Percentiles rank a stretch among this genome's conserved stretches.
phyloP scores from a whole-genome alignment of 2,113 vertebrate species.

The Cranoglanis bouderius region DNA sequence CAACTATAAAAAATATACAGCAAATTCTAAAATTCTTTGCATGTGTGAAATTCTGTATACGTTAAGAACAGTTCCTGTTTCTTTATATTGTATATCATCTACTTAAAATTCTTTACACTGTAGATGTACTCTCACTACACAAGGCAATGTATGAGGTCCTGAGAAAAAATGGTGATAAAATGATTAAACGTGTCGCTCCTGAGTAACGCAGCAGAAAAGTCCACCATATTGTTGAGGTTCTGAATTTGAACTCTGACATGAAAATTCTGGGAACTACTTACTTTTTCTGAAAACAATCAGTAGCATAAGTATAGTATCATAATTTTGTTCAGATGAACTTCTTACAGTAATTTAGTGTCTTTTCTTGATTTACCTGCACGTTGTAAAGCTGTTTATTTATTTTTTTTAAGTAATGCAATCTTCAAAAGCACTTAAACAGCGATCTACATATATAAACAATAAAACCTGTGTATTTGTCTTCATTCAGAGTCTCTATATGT shows the following conservation, averaged over 20 bases:
- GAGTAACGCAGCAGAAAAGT: background rate
- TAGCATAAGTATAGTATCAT: background rate
- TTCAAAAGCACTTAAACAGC: background rate
- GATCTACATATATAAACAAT: background rate
- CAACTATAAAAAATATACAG: too few relatives aligned
- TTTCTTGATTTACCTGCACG: background rate
- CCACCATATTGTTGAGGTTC: background rate
- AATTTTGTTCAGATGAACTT: background rate
- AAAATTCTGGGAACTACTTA: background rate
- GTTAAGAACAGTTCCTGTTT: background rate
- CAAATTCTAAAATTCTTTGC: background rate
- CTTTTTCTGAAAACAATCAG: background rate
- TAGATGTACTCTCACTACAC: background rate
- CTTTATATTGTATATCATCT: background rate
- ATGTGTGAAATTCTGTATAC: background rate
- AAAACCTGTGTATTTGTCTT: background rate
- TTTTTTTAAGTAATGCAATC: background rate
- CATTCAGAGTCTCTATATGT: background rate
- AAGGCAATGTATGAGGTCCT: background rate
- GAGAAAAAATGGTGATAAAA: background rate
- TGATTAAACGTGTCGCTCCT: background rate
- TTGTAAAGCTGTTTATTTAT: background rate
- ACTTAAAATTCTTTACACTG: background rate
- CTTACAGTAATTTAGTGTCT: background rate
- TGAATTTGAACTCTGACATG: background rate